A percentile compares a stretch with the other conserved stretches of the same genome.
Conservation (phyloP, 2,888 invertebrate genomes). For the Latheticus oryzae region DNA sequence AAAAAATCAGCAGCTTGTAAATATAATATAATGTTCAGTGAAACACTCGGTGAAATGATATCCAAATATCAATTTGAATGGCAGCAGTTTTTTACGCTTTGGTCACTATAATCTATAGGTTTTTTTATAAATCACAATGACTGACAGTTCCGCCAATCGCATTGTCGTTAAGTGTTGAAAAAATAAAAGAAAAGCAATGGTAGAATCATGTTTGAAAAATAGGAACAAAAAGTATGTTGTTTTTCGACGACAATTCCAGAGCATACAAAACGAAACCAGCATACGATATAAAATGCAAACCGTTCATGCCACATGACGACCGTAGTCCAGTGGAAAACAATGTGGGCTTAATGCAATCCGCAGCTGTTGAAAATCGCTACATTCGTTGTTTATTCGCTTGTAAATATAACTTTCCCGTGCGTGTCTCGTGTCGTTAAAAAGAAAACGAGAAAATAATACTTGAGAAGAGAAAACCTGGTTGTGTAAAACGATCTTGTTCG, state of each 20-base stretch:
- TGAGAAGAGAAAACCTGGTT: constrained; percentile 22
- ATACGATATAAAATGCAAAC: constrained; percentile 9
- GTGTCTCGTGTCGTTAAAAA: constrained; percentile 17
- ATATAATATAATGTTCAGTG: too few species aligned
- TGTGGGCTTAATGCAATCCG: constrained; percentile 14
- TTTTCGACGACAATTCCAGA: not conserved
- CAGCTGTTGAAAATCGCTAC: constrained; percentile 23
- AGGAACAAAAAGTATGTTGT: not conserved
- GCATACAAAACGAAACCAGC: too few species aligned
- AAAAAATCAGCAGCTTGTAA: too few species aligned
- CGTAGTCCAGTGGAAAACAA: constrained; percentile 10
- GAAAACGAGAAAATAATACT: constrained; percentile 32
- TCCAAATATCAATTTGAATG: too few species aligned
- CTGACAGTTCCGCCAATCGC: too few species aligned
- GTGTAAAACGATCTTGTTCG: constrained; percentile 25
- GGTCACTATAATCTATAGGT: too few species aligned
- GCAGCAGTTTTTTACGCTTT: too few species aligned
- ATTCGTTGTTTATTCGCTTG: constrained; percentile 26
- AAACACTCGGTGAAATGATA: too few species aligned
- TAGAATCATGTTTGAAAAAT: not conserved
- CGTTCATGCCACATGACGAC: constrained; percentile 7
- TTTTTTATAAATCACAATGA: too few species aligned
- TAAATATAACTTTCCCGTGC: constrained; percentile 24
- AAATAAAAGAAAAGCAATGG: too few species aligned
- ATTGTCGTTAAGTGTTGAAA: too few species aligned